A percentile compares a stretch with the other conserved stretches of the same genome.
phyloP scores from a whole-genome alignment of 2,797 vertebrate genomes.

The Betta splendens region DNA sequence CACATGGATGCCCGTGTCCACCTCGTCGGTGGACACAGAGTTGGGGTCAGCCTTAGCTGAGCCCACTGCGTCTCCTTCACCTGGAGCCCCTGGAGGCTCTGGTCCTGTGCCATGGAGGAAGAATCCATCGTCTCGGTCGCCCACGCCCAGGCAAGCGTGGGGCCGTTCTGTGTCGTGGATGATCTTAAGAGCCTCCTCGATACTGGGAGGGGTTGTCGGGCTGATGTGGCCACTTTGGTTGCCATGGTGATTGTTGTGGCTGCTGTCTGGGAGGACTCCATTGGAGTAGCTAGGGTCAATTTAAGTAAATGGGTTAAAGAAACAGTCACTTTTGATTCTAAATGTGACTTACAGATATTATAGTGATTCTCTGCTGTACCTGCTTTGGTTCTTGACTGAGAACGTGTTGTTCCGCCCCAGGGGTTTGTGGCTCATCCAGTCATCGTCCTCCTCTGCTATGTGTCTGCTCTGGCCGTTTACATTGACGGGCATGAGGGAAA shows the following conservation, averaged over 20 bases:
- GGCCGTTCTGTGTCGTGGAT: constrained; percentile 91
- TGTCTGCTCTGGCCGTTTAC: constrained; percentile 86
- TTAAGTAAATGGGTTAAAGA: constrained; percentile 20
- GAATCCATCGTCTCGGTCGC: constrained; percentile 86
- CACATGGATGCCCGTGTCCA: constrained; percentile 97
- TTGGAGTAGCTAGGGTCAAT: constrained; percentile 80
- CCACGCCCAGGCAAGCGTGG: constrained; percentile 78
- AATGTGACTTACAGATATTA: too few relatives aligned
- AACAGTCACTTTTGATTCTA: too few relatives aligned
- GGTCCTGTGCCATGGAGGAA: constrained; percentile 88
- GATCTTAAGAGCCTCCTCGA: constrained; percentile 96
- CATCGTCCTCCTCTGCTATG: constrained; percentile 85
- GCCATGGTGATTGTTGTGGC: constrained; percentile 64
- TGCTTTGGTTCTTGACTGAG: constrained; percentile 74
- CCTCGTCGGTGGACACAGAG: constrained; percentile 87
- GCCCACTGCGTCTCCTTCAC: constrained; percentile 44
- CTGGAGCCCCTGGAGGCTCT: constrained; percentile 65
- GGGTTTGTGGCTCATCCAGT: constrained; percentile 58
- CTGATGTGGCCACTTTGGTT: constrained; percentile 71
- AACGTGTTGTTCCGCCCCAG: constrained; percentile 68
- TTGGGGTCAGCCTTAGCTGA: constrained; percentile 83
- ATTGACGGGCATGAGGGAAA: constrained; percentile 85
- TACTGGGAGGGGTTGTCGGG: constrained; percentile 88
- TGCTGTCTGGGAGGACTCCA: constrained; percentile 84
- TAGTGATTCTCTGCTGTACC: too few relatives aligned